Evolutionary conservation across 2,888 invertebrate genomes (phyloP).

Genomic region (Spatulosminthurus flaviceps): DNA sequence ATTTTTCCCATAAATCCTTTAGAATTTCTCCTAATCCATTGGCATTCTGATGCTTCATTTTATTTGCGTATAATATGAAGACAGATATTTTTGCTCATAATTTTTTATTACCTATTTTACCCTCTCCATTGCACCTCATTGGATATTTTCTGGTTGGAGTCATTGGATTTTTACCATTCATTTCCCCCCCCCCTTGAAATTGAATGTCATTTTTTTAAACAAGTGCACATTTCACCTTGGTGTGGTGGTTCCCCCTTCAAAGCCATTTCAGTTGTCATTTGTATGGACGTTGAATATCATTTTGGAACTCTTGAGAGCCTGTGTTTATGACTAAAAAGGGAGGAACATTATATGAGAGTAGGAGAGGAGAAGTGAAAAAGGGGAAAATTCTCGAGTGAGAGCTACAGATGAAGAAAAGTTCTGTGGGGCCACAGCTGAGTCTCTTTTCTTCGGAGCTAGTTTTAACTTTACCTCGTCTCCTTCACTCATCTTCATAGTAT

Average conservation of each 20-base stretch:
- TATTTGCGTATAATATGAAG: background rate
- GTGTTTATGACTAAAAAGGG: background rate
- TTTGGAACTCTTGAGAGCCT: background rate
- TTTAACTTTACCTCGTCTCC: conserved; percentile 34
- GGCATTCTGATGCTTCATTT: background rate
- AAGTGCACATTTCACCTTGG: background rate
- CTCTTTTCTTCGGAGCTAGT: background rate
- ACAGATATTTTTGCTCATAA: background rate
- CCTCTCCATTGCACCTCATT: too few species aligned
- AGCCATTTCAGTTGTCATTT: background rate
- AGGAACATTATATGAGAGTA: background rate
- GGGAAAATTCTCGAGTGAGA: conserved; percentile 24
- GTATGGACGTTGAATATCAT: background rate
- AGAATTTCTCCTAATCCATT: background rate
- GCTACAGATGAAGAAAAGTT: conserved; percentile 29
- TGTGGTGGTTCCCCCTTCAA: background rate
- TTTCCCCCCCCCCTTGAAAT: background rate
- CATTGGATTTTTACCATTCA: too few species aligned
- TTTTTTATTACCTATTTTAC: background rate
- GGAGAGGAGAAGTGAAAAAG: conserved; percentile 15
- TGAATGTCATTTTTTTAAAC: too few species aligned
- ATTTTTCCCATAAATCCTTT: background rate
- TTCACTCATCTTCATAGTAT: background rate
- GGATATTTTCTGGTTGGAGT: too few species aligned
- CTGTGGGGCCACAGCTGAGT: conserved; percentile 5